Conservation (phyloP, 2,113 vertebrate species). For the Melanostigma gelatinosum region DNA sequence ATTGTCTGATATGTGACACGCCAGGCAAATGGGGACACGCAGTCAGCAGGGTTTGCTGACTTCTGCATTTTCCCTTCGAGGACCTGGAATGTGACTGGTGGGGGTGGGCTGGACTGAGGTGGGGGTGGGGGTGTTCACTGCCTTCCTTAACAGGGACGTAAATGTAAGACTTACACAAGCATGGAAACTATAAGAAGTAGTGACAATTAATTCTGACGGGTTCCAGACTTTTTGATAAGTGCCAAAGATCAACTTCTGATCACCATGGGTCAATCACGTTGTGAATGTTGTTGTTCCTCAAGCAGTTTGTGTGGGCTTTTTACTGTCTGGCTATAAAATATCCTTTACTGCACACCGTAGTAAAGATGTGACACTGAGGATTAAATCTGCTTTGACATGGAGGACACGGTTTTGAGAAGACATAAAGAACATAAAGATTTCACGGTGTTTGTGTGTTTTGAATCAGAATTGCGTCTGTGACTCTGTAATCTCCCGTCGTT, state of each 20-base stretch:
- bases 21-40: constrained; percentile 64
- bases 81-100: constrained; percentile 72
- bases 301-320: not conserved
- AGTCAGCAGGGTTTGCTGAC: constrained; percentile 69
- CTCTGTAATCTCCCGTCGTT: constrained; percentile 2
- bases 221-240: not conserved
- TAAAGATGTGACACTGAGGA: not conserved
- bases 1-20: constrained; percentile 74
- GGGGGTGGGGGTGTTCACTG: constrained; percentile 3
- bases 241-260: not conserved
- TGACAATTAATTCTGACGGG: not conserved
- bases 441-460: constrained; percentile 7
- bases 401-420: not conserved
- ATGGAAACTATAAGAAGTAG: constrained; percentile 1
- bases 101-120: not conserved
- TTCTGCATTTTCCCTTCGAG: constrained; percentile 57
- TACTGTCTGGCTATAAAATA: not conserved
- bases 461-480: constrained; percentile 22
- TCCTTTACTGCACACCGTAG: not conserved
- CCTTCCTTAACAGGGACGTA: constrained; percentile 35
- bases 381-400: constrained; percentile 7
- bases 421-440: not conserved
- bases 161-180: constrained; percentile 25
- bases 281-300: not conserved
- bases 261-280: not conserved